Evolutionary conservation across 92 coral and sea anemone genomes (phyloP), one percentile per base, ranked within the genome.

Genomic region (Zoanthus sociatus): DNA sequence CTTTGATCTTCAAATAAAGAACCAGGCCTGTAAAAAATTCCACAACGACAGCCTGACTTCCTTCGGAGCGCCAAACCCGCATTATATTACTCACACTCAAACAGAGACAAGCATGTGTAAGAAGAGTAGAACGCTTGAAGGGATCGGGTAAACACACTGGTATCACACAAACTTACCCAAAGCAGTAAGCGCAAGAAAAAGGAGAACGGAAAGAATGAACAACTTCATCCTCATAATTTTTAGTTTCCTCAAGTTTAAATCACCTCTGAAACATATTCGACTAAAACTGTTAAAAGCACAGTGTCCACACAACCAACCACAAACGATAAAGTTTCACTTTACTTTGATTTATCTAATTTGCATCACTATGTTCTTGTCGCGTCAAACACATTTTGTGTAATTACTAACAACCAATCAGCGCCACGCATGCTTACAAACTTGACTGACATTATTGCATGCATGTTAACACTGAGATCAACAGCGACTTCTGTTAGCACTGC

Each of bases 251-350:
- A 48, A 44, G 55, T 81, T 81, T 81, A 26, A 73, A 81, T 81
- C 85, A 81, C 85, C 85, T 66, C 66, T 81, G 47, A 70, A 81
- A 81, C 85, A 81, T 81, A 66, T 81, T 81, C 30, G 20, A 21
- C 18, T 51, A 21, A 8, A 87, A 87, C 90, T 83, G 82, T 84
- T 88, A 88, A 89, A 89, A 78, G 97, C 90, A 91, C 94, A 89
- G 94, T 93, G 86, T 90, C 88, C 92, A 9, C 92, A 84, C 92
- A 70, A 73, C 87, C 69, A 91, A 64, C 86, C 92, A 67, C 89
- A 89, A 69, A 92, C 94, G 94, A 94, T 92, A 94, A 93, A 92
- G 91, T 94, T 92, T 88, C 97, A 90, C 91, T 77, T 81, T 46
- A 79, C 86, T 88, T 87, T 89, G 58, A 91, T 89, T 83, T 86